A percentile compares a stretch with the other conserved stretches of the same genome.
Conservation (phyloP, 2,113 vertebrate species). For the Pleuronectes platessa region DNA sequence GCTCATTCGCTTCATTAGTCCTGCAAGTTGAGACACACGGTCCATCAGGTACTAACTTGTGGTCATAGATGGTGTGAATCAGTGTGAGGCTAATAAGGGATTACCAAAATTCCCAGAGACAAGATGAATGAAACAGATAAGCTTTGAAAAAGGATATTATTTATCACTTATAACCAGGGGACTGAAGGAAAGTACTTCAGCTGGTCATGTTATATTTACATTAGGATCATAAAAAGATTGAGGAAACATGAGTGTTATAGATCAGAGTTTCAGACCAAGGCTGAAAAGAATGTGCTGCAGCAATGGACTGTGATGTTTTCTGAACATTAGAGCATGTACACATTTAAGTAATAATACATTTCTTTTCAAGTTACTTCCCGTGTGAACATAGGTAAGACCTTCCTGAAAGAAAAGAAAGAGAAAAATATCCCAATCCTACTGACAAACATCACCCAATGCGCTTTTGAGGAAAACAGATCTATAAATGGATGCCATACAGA, state of each 20-base stretch:
- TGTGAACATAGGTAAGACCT: not conserved
- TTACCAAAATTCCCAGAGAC: conserved; percentile 8
- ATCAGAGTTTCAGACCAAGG: too few relatives aligned
- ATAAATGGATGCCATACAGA: not conserved
- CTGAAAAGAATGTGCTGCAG: too few relatives aligned
- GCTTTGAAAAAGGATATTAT: conserved; percentile 11
- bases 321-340: too few relatives aligned
- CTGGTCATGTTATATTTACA: conserved; percentile 1
- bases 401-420: not conserved
- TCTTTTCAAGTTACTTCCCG: too few relatives aligned
- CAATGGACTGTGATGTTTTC: too few relatives aligned
- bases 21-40: conserved; percentile 35
- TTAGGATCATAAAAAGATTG: not conserved
- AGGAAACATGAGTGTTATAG: too few relatives aligned
- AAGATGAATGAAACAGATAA: not conserved
- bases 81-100: not conserved
- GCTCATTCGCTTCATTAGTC: conserved; percentile 12
- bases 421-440: not conserved
- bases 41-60: conserved; percentile 4
- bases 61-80: conserved; percentile 18
- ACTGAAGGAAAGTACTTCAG: not conserved
- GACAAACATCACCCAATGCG: conserved; percentile 2
- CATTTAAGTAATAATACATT: too few relatives aligned
- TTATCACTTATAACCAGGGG: not conserved
- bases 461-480: not conserved